These are phyloP conservation scores for Crypturellus undulatus DNA, from an alignment of 2,113 vertebrate genomes.

Conservation along the genomic window DNA sequence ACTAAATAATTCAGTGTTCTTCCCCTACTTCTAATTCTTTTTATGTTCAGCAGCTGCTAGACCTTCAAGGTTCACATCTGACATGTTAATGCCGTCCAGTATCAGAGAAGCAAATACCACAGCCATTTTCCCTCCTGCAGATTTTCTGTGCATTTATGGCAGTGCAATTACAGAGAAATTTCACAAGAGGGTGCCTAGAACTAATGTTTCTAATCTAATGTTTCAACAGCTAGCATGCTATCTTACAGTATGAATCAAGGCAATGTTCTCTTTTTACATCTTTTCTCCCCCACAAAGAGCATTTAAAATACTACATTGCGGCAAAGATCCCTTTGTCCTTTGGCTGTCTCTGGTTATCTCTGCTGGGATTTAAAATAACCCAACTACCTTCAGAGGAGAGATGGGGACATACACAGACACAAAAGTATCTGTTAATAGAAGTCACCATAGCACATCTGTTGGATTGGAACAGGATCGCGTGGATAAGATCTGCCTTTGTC, in stretches of 20 bases:
- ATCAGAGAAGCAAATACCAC: rapidly evolving
- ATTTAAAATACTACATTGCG: background rate
- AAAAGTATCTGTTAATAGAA: background rate
- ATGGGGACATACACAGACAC: no score
- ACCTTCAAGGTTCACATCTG: background rate
- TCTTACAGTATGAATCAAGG: rapidly evolving
- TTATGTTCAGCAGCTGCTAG: background rate
- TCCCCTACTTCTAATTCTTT: background rate
- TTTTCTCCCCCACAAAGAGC: background rate
- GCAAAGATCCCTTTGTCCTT: background rate
- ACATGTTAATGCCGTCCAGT: background rate
- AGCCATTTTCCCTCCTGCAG: background rate
- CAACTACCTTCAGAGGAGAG: background rate
- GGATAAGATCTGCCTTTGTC: background rate
- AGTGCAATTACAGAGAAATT: background rate
- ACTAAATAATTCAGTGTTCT: background rate
- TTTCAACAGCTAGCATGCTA: no score
- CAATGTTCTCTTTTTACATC: background rate
- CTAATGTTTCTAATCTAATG: background rate
- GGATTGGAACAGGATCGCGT: background rate
- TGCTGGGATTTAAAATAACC: background rate
- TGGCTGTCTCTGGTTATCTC: background rate
- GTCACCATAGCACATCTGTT: background rate
- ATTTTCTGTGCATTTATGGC: background rate
- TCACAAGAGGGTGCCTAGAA: background rate